These are phyloP conservation scores for Rana temporaria DNA, from an alignment of 2,113 vertebrate genomes.

Conservation along the genomic window DNA sequence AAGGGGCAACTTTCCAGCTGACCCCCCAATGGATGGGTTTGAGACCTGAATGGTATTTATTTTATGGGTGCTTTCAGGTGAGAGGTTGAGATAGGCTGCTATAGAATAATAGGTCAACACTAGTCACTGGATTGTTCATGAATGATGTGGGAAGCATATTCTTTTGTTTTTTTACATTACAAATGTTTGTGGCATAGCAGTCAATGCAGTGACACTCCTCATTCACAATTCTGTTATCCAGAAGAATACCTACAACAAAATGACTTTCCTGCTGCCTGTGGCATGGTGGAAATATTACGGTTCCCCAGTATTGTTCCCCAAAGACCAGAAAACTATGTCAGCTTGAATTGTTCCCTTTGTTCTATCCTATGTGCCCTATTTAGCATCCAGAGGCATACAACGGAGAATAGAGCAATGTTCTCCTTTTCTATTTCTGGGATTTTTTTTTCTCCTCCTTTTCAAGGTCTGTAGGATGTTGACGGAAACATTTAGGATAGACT, in stretches of 20 bases:
- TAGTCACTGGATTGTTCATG: neutral
- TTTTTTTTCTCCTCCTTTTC: constrained; percentile 20
- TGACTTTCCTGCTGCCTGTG: constrained; percentile 10
- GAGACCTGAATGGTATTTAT: too few species aligned
- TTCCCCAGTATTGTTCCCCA: constrained; percentile 21
- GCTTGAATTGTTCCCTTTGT: constrained; percentile 42
- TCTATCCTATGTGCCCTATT: constrained; percentile 8
- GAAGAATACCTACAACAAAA: neutral
- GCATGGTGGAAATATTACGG: constrained; percentile 7
- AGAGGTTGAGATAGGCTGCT: too few species aligned
- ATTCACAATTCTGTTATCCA: constrained; percentile 4
- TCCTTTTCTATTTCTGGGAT: constrained; percentile 39
- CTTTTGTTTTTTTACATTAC: neutral
- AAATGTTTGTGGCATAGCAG: neutral
- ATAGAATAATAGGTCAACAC: too few species aligned
- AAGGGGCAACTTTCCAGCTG: too few species aligned
- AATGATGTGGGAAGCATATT: neutral
- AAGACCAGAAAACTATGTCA: constrained; percentile 27
- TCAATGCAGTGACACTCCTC: neutral
- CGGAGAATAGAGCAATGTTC: constrained; percentile 29
- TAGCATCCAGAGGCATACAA: neutral
- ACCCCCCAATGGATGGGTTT: too few species aligned
- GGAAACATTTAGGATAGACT: constrained; percentile 19
- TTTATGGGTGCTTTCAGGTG: too few species aligned
- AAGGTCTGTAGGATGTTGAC: constrained; percentile 56